Percentiles rank a stretch among this genome's conserved stretches.
Conservation (phyloP, 2,113 vertebrate genomes). For the Ptychochromis oligacanthus region DNA sequence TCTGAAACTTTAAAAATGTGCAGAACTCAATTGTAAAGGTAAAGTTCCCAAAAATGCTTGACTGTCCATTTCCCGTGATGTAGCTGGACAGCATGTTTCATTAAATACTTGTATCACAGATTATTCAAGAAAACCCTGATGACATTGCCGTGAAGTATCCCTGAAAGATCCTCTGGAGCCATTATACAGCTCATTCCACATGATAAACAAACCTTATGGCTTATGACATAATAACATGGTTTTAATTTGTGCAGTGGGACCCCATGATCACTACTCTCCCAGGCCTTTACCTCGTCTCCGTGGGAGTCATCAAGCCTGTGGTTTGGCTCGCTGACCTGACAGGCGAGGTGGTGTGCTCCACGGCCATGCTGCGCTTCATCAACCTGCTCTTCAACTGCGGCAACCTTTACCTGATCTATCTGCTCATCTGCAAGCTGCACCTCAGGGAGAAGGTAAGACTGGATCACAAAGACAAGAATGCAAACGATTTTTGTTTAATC, state of each 20-base stretch:
- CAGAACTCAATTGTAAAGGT: no score
- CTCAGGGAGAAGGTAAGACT: slow-evolving; percentile 87
- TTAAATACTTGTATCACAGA: not conserved
- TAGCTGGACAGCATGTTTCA: no score
- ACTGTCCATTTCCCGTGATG: no score
- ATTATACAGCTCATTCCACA: rapidly evolving
- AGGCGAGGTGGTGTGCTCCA: slow-evolving; percentile 86
- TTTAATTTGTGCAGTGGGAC: slow-evolving; percentile 87
- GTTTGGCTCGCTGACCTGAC: slow-evolving; percentile 88
- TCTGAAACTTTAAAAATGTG: no score
- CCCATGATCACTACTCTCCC: slow-evolving; percentile 97
- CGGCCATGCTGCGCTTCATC: slow-evolving; percentile 92
- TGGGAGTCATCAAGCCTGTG: slow-evolving; percentile 88
- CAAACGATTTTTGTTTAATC: not conserved
- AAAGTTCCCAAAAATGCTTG: no score
- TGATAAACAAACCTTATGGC: not conserved
- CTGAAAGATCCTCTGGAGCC: not conserved
- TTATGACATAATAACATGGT: not conserved
- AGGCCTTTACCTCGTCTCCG: slow-evolving; percentile 90
- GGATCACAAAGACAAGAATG: rapidly evolving
- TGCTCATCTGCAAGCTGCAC: slow-evolving; percentile 88
- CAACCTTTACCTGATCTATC: slow-evolving; percentile 91
- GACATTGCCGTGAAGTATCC: not conserved
- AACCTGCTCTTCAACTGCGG: slow-evolving; percentile 95
- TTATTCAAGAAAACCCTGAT: not conserved